Base-by-base conservation (phyloP, 2,888 invertebrate species). In the Mesochorus sp. region DNA sequence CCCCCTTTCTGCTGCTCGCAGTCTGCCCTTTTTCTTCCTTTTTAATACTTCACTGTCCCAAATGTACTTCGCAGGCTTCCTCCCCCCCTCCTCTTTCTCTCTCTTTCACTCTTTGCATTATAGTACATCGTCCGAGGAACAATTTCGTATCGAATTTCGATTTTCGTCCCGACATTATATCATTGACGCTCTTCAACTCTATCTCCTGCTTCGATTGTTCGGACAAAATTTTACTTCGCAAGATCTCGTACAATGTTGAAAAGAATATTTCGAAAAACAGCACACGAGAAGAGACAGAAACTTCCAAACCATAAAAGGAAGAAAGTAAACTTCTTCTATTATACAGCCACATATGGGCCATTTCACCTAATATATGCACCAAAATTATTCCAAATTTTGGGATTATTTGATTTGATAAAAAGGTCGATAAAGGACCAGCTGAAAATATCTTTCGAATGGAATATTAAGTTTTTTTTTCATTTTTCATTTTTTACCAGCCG, bases 1-100 rank as follows among this genome's bases (percentile, higher is more conserved):
- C 80, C 75, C 80, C 76, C 76, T 47, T 74, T 28, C 61, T 64
- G 34, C 64, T 68, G 31, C 61, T 31, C 51, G 4, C 17, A n/a
- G 53, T 70, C 55, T 68, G 61, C 80, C 64, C 59, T 82, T 77
- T 70, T 81, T 64, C 74, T 26, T 68, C 39, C 66, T 70, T 67
- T 72, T 44, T 73, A 53, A 39, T 31, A 37, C 72, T 76, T 66
- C 57, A 37, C 64, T 55, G 24, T 64, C 24, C 12, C 47, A 21
- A 67, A 19, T 42, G 24, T 34, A 47, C 68, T 24, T 6, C 57
- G 47, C 12, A 21, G 31, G 12, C 57, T 24, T 57, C 26, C 57
- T 47, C 8, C 26, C 12, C 5, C 3, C 3, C 14, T 24, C n/a
- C 26, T 37, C 12, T 8, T 37, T 37, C 8, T n/a, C 49, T 14